These are phyloP conservation scores for Oryzias javanicus DNA, from an alignment of 2,113 vertebrate genomes.

Conservation along the genomic window DNA sequence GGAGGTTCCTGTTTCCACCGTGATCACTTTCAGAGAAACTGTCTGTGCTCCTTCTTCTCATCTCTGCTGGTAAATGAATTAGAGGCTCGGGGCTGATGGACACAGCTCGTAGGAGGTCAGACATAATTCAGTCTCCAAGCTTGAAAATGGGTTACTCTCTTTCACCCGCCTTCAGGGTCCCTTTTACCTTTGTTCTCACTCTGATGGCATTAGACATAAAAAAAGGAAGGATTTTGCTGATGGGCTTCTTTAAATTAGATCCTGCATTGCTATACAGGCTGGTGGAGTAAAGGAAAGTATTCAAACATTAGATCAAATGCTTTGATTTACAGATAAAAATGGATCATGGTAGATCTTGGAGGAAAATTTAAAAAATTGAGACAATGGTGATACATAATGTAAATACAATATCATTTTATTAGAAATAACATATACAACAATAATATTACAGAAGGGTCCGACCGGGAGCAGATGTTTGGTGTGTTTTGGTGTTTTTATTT, in stretches of 20 bases:
- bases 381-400: no score
- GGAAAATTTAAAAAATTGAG: no score
- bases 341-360: no score
- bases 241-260: constrained; percentile 2
- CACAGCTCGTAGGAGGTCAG: constrained; percentile 23
- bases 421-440: no score
- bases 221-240: constrained; percentile 21
- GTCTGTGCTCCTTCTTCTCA: constrained; percentile 30
- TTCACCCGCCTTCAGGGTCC: constrained; percentile 35
- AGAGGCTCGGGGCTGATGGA: constrained; percentile 22
- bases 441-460: no score
- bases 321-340: no score
- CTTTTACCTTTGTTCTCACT: constrained; percentile 34
- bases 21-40: constrained; percentile 41
- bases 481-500: no score
- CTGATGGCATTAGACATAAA: constrained; percentile 22
- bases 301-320: no score
- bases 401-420: no score
- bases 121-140: constrained; percentile 35
- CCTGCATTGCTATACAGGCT: no score
- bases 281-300: no score
- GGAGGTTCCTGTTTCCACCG: constrained; percentile 16
- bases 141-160: constrained; percentile 14
- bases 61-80: constrained; percentile 45
- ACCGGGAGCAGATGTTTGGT: no score